These are phyloP conservation scores for Allacma fusca DNA, from an alignment of 2,888 invertebrate genomes.

Conservation along the genomic window DNA sequence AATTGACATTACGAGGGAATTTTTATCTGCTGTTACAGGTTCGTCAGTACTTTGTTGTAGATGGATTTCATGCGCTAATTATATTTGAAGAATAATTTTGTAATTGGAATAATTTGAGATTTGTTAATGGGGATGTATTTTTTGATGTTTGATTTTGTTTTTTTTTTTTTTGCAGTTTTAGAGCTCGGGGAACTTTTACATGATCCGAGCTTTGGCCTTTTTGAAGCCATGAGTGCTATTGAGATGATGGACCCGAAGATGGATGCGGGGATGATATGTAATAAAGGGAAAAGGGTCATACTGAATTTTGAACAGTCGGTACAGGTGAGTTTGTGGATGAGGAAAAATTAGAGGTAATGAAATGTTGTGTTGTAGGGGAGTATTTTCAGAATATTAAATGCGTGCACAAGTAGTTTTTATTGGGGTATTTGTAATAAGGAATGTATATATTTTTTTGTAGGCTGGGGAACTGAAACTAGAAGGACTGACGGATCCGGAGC, in stretches of 20 bases:
- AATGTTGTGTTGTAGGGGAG: no score
- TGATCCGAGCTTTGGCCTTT: constrained; percentile 88
- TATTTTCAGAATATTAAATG: constrained; percentile 13
- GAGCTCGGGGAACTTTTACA: constrained; percentile 89
- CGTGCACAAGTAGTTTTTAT: no score
- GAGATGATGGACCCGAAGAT: constrained; percentile 99
- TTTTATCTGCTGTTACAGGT: constrained; percentile 34
- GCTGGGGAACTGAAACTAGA: constrained; percentile 74
- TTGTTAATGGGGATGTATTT: neutral
- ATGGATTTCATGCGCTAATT: no score
- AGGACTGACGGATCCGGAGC: constrained; percentile 77
- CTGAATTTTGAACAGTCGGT: constrained; percentile 88
- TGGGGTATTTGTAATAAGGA: neutral
- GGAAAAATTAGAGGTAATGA: no score
- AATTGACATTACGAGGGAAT: constrained; percentile 37
- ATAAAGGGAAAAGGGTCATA: constrained; percentile 76
- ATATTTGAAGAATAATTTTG: neutral
- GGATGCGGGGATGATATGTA: constrained; percentile 98
- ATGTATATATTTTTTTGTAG: constrained; percentile 26
- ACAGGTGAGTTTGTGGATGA: constrained; percentile 71
- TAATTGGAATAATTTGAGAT: neutral
- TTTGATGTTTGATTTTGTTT: neutral
- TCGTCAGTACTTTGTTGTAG: neutral
- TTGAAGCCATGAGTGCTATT: constrained; percentile 99
- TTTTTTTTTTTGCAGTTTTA: constrained; percentile 70